Conservation (phyloP, 92 coral and sea anemone species). For the Porites cylindrica region DNA sequence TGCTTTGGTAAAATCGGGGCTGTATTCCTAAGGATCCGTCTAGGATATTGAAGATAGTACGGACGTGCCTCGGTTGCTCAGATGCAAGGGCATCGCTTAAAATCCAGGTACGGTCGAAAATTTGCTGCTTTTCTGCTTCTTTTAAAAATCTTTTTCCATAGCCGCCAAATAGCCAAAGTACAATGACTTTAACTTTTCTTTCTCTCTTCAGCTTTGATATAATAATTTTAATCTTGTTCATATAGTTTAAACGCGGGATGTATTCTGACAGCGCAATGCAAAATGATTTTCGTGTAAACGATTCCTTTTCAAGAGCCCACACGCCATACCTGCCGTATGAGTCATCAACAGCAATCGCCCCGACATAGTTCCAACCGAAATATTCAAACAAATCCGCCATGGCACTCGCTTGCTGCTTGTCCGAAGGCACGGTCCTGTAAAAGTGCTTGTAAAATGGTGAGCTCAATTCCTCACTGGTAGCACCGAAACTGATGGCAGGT, state of each 20-base stretch:
- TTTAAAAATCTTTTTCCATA: constrained; percentile 51
- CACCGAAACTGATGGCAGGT: constrained; percentile 62
- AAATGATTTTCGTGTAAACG: constrained; percentile 48
- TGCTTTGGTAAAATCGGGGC: constrained; percentile 10
- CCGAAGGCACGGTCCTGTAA: constrained; percentile 74
- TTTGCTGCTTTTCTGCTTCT: constrained; percentile 49
- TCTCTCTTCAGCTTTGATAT: constrained; percentile 45
- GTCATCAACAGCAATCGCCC: constrained; percentile 54
- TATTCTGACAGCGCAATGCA: constrained; percentile 46
- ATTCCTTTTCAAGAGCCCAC: constrained; percentile 55
- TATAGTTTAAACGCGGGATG: constrained; percentile 58
- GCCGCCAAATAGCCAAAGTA: constrained; percentile 65
- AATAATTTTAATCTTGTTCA: constrained; percentile 55
- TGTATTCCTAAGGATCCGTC: constrained; percentile 44
- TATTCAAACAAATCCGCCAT: constrained; percentile 69
- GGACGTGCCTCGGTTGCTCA: constrained; percentile 31
- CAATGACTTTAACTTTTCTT: constrained; percentile 33
- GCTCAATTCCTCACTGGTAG: constrained; percentile 70
- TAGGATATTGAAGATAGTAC: neutral
- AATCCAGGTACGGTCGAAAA: constrained; percentile 62
- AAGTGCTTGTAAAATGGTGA: constrained; percentile 50
- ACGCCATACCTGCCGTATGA: constrained; percentile 66
- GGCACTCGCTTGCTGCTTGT: constrained; percentile 72
- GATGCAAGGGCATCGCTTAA: constrained; percentile 74
- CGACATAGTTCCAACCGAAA: constrained; percentile 73